These are phyloP conservation scores for Anastrepha obliqua DNA, from an alignment of 1,140 invertebrate genomes.

Conservation along the genomic window DNA sequence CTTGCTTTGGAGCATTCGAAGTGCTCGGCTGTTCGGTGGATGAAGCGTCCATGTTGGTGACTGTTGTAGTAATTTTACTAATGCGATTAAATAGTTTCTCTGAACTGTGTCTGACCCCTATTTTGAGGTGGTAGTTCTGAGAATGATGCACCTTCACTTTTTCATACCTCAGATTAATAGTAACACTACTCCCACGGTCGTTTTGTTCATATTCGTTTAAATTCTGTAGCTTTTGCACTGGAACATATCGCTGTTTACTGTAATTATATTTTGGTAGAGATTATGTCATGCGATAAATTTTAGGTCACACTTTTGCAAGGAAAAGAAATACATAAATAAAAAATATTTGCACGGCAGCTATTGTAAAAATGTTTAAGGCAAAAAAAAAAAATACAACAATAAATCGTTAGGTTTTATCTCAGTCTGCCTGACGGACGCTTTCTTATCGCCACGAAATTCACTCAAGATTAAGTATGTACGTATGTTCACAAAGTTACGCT, in stretches of 20 bases:
- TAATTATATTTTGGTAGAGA: background rate
- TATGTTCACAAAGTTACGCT: background rate
- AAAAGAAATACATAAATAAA: background rate
- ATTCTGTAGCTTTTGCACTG: background rate
- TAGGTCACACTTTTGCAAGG: background rate
- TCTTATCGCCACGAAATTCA: slow-evolving; percentile 34
- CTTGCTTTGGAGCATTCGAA: background rate
- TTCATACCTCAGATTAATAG: background rate
- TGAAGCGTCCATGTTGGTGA: slow-evolving; percentile 10
- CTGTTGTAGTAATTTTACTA: background rate
- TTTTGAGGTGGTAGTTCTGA: background rate
- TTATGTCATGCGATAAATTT: slow-evolving; percentile 29
- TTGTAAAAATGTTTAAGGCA: background rate
- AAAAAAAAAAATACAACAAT: slow-evolving; percentile 13
- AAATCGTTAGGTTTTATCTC: slow-evolving; percentile 14
- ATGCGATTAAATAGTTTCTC: background rate
- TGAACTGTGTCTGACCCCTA: background rate
- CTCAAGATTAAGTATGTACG: slow-evolving; percentile 8
- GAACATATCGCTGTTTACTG: background rate
- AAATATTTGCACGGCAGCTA: background rate
- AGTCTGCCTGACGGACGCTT: background rate
- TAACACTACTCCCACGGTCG: background rate
- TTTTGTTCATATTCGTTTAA: background rate
- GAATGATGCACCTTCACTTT: background rate
- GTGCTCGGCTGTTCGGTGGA: background rate